Conservation (phyloP, 2,113 vertebrate species). For the Leptocoma aspasia region DNA sequence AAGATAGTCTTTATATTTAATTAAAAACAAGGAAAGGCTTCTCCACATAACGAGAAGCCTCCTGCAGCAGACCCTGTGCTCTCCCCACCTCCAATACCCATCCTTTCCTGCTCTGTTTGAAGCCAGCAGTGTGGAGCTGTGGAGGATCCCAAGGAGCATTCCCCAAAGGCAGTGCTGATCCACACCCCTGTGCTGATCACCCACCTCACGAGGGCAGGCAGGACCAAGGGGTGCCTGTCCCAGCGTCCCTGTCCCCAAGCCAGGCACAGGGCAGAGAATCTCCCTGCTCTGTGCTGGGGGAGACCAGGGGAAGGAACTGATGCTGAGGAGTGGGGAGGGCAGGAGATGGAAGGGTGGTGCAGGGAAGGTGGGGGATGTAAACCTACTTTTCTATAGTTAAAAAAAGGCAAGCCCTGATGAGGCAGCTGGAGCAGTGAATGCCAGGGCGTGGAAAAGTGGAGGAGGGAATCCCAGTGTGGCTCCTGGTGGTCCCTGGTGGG, state of each 20-base stretch:
- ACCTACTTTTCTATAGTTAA: neutral
- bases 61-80: neutral
- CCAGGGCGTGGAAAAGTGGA: fast-evolving
- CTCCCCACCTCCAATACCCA: neutral
- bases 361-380: neutral
- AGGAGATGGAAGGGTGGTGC: neutral
- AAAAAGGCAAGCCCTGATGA: fast-evolving
- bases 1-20: slow-evolving; percentile 37
- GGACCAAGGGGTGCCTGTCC: neutral
- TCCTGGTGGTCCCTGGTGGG: neutral
- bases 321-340: neutral
- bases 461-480: neutral
- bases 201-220: neutral
- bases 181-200: fast-evolving
- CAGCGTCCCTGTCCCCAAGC: neutral
- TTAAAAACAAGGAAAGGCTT: slow-evolving; percentile 38
- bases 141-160: neutral
- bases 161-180: fast-evolving
- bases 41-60: neutral
- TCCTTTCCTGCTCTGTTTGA: neutral
- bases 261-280: neutral
- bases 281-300: neutral
- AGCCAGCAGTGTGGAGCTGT: fast-evolving
- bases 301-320: fast-evolving
- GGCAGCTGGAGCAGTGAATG: fast-evolving